A percentile compares a stretch with the other conserved stretches of the same genome.
These are phyloP conservation scores for Hyles lineata DNA, from an alignment of 2,888 invertebrate genomes.

Conservation along the genomic window DNA sequence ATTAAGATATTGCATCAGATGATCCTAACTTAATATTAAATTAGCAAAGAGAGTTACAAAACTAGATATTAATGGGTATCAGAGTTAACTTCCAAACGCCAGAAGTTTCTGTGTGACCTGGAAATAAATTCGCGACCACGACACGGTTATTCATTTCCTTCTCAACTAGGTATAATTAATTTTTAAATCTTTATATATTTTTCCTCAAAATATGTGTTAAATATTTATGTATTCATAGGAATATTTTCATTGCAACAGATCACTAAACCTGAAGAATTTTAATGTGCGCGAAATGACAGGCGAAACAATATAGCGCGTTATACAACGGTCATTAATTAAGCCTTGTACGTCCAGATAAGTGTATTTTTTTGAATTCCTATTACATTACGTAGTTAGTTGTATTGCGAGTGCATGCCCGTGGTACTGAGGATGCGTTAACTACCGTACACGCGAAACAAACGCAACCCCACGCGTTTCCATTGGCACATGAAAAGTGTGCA, in stretches of 20 bases:
- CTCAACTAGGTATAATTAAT: too few species aligned
- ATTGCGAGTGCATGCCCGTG: background rate
- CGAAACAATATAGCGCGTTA: background rate
- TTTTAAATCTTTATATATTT: too few species aligned
- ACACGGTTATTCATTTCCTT: too few species aligned
- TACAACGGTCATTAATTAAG: slow-evolving; percentile 6
- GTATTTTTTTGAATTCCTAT: background rate
- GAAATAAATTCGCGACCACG: too few species aligned
- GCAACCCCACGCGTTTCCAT: slow-evolving; percentile 18
- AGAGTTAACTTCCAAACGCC: too few species aligned
- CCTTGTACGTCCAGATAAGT: background rate
- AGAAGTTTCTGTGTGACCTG: too few species aligned
- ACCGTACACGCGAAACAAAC: slow-evolving; percentile 1
- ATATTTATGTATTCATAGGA: too few species aligned
- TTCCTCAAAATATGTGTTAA: too few species aligned
- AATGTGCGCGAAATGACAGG: background rate
- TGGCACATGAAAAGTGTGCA: slow-evolving; percentile 17
- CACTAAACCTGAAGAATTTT: background rate
- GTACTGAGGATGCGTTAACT: slow-evolving; percentile 22
- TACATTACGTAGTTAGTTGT: slow-evolving; percentile 13
- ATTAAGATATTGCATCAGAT: background rate
- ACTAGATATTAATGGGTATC: too few species aligned
- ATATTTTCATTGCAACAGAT: too few species aligned
- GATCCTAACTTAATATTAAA: background rate
- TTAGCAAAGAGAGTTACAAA: too few species aligned